Percentiles rank a stretch among this genome's conserved stretches.
Evolutionary conservation across 2,888 invertebrate genomes (phyloP).

Genomic region (Cerastis leucographa): DNA sequence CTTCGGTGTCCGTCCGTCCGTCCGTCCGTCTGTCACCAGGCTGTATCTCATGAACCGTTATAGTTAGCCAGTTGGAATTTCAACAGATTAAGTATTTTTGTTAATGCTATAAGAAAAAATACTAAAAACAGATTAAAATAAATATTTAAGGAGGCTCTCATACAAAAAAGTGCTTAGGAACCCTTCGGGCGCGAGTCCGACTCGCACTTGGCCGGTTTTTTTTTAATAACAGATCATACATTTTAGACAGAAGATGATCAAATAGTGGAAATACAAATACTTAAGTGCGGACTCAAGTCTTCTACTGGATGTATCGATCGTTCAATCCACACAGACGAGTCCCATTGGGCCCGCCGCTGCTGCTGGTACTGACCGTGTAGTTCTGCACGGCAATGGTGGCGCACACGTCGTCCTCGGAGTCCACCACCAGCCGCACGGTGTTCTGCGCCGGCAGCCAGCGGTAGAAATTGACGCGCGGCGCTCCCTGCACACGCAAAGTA

Average conservation of each 20-base stretch:
- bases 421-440: slow-evolving; percentile 80
- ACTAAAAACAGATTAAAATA: no score
- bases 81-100: no score
- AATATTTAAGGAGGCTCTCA: no score
- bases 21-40: no score
- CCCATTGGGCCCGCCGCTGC: background rate
- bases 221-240: background rate
- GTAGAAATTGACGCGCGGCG: slow-evolving; percentile 79
- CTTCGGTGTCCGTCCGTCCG: no score
- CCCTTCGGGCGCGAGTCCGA: no score
- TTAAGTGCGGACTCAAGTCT: background rate
- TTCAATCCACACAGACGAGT: background rate
- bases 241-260: background rate
- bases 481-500: slow-evolving; percentile 75
- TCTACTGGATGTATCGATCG: background rate
- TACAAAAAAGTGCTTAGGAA: no score
- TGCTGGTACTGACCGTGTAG: slow-evolving; percentile 71
- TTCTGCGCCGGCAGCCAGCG: slow-evolving; percentile 73
- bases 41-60: no score
- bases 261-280: background rate
- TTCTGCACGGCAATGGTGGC: slow-evolving; percentile 82
- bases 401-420: slow-evolving; percentile 81
- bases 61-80: no score
- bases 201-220: no score
- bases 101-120: no score